phyloP scores from a whole-genome alignment of 2,113 vertebrate genomes.

The Eptesicus fuscus region DNA sequence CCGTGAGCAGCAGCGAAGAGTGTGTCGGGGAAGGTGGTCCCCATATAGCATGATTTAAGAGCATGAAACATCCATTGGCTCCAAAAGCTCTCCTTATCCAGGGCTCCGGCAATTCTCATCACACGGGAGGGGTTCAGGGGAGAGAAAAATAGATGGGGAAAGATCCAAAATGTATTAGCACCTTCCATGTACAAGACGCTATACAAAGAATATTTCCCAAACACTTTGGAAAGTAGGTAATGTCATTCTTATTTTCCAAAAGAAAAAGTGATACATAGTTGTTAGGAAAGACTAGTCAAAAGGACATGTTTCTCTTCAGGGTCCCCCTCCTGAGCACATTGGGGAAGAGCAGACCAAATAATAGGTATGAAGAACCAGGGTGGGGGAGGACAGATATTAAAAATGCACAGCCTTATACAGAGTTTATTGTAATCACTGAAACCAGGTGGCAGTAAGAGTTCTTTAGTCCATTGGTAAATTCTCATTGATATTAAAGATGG shows the following conservation, averaged over 20 bases:
- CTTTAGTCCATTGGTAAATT: neutral
- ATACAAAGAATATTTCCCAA: neutral
- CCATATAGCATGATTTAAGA: neutral
- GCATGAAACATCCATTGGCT: neutral
- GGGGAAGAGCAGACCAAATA: neutral
- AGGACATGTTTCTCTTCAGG: neutral
- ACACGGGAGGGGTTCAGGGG: neutral
- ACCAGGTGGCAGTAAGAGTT: neutral
- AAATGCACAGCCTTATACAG: neutral
- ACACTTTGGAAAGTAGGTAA: neutral
- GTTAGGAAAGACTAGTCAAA: neutral
- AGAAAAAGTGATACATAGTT: neutral
- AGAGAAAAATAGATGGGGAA: neutral
- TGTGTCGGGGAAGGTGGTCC: neutral
- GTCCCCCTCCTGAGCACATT: too few species aligned
- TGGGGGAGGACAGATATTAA: neutral
- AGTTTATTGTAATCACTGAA: neutral
- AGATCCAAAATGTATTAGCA: neutral
- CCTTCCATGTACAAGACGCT: neutral
- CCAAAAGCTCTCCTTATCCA: neutral
- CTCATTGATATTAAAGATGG: neutral
- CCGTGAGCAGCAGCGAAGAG: neutral
- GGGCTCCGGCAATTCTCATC: neutral
- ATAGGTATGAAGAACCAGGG: neutral
- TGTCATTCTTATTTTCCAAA: neutral